Evolutionary conservation across 2,888 invertebrate genomes (phyloP).

Genomic region (Laspeyria flexula): DNA sequence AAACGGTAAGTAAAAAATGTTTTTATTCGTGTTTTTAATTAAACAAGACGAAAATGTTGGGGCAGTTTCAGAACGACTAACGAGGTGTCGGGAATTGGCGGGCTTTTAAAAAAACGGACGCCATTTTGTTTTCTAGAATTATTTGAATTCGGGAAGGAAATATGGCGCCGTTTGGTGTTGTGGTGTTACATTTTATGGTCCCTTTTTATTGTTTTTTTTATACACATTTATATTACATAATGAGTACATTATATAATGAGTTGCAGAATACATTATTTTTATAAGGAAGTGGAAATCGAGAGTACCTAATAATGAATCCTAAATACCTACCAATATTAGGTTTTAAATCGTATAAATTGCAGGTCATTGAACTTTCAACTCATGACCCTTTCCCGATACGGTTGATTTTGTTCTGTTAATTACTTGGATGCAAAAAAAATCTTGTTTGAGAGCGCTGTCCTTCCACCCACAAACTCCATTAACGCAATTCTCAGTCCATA

Average conservation of each 20-base stretch:
- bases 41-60: slow-evolving; percentile 71
- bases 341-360: no score
- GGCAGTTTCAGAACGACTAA: slow-evolving; percentile 73
- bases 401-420: no score
- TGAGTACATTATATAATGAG: no score
- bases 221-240: neutral
- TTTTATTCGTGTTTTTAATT: slow-evolving; percentile 85
- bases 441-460: neutral
- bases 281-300: no score
- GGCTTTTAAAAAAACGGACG: slow-evolving; percentile 34
- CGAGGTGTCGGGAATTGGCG: slow-evolving; percentile 56
- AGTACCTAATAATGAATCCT: no score
- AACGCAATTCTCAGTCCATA: neutral
- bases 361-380: no score
- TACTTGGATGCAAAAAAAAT: no score
- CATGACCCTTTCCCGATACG: no score
- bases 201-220: neutral
- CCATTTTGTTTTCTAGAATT: slow-evolving; percentile 28
- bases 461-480: neutral
- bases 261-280: no score
- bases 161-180: slow-evolving; percentile 5
- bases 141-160: slow-evolving; percentile 14
- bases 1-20: slow-evolving; percentile 70
- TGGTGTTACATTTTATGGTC: neutral
- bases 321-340: no score